Base-by-base conservation (phyloP, 2,797 vertebrate species). In the Argya squamiceps region DNA sequence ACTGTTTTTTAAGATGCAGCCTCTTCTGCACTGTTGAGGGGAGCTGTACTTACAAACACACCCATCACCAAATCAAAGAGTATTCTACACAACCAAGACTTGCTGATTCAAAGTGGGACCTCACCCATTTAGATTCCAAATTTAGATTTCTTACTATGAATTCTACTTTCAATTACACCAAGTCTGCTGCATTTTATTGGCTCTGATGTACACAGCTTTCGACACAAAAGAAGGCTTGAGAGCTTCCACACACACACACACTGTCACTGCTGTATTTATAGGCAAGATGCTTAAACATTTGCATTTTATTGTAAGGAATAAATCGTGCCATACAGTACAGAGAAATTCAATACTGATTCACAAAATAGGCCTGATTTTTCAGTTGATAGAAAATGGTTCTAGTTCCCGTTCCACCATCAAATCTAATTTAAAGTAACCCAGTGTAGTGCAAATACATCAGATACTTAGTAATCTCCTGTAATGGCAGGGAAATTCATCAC, bases 381-480 rank as follows among this genome's bases (percentile, higher is more conserved):
- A 92, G 56, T 26, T 91, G 83, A 62, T 41, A 75, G 43, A 60
- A 91, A 69, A 59, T n/a, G 65, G 55, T 71, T 89, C 44, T 81
- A 23, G 19, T 44, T 90, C 44, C 58, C 55, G 84, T 93, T 81
- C 50, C 84, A 88, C 73, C 64, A 86, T 73, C 67, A 82, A 83
- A 92, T 95, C 77, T 75, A 94, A 93, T 93, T 93, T 83, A 83
- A 89, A 94, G 50, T 63, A 89, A 73, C 34, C 52, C 78, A 84
- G 27, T 74, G 62, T 68, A 89, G 68, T 58, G 84, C 92, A 96
- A 87, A 95, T 71, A 88, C 80, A 89, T 67, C 47, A 89, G 81
- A 94, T 88, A 77, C 80, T 91, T 49, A 43, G 62, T 87, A 93
- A 88, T 93, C 94, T 91, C 55, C 79, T 94, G 67, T 80, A 96